These are phyloP conservation scores for Alligator sinensis DNA, from an alignment of 2,113 vertebrate species.

Conservation along the genomic window DNA sequence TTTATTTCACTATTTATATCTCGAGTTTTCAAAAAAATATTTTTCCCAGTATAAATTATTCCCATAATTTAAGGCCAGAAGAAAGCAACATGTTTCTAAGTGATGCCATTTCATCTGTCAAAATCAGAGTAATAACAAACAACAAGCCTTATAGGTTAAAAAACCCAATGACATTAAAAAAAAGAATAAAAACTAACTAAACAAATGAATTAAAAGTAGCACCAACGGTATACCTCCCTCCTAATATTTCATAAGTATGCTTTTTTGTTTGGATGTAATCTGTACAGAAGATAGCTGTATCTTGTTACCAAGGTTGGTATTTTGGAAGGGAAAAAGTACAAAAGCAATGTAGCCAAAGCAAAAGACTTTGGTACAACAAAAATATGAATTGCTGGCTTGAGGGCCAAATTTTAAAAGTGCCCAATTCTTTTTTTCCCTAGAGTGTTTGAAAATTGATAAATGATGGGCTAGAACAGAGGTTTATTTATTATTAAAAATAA, in stretches of 20 bases:
- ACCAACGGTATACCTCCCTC: background rate
- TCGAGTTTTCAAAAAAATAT: constrained; percentile 53
- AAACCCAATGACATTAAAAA: constrained; percentile 20
- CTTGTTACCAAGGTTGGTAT: background rate
- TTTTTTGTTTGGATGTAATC: constrained; percentile 19
- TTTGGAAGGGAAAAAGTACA: background rate
- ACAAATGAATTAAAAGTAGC: constrained; percentile 9
- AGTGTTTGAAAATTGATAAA: background rate
- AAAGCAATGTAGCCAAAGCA: background rate
- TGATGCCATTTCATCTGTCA: constrained; percentile 4
- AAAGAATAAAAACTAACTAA: constrained; percentile 4
- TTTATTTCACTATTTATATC: constrained; percentile 54
- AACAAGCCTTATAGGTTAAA: background rate
- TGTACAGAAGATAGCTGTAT: background rate
- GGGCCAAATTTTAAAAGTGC: background rate
- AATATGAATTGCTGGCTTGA: fast-evolving
- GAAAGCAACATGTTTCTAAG: constrained; percentile 17
- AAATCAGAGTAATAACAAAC: constrained; percentile 43
- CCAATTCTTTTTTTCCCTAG: background rate
- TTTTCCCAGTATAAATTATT: constrained; percentile 54
- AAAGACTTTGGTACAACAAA: background rate
- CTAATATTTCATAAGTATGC: background rate
- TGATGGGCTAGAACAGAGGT: too few species aligned
- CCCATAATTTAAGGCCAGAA: constrained; percentile 31
- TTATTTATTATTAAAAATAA: background rate